These are phyloP conservation scores for Vulpes ferrilata DNA, from an alignment of 2,113 vertebrate species.

Conservation along the genomic window DNA sequence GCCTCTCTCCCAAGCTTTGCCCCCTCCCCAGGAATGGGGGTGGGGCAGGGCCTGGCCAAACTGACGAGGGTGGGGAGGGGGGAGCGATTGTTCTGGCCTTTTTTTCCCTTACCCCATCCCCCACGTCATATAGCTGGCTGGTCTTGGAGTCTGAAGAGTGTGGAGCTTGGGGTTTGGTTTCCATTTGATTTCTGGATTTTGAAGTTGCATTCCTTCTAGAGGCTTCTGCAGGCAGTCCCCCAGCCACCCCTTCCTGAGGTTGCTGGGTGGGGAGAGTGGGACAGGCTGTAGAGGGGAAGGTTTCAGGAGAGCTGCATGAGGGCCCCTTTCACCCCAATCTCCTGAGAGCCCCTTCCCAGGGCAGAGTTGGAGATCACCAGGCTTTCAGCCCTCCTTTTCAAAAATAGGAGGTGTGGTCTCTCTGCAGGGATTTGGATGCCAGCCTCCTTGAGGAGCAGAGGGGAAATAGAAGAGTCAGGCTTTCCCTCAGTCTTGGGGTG, in stretches of 20 bases:
- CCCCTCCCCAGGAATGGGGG: constrained; percentile 74
- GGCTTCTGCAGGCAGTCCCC: neutral
- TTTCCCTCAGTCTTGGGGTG: neutral
- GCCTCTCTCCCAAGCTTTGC: constrained; percentile 23
- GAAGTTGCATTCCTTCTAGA: constrained; percentile 56
- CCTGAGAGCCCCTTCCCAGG: neutral
- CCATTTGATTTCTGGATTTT: neutral
- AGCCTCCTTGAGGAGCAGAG: neutral
- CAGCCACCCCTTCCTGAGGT: constrained; percentile 4
- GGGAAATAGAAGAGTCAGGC: neutral
- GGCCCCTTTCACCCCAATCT: neutral
- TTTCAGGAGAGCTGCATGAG: neutral
- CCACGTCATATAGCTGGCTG: neutral
- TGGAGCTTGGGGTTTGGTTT: neutral
- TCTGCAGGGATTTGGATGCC: neutral
- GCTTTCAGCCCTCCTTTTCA: neutral
- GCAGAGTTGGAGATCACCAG: neutral
- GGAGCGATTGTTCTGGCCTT: neutral
- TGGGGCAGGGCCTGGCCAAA: constrained; percentile 40
- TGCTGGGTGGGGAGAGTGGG: neutral
- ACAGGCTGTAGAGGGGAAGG: neutral
- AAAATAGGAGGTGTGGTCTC: neutral
- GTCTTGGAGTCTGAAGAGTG: neutral
- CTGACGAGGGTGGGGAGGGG: neutral
- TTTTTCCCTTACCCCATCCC: neutral